Base-by-base conservation (phyloP, 2,888 invertebrate species). In the Epinotia brunnichana region DNA sequence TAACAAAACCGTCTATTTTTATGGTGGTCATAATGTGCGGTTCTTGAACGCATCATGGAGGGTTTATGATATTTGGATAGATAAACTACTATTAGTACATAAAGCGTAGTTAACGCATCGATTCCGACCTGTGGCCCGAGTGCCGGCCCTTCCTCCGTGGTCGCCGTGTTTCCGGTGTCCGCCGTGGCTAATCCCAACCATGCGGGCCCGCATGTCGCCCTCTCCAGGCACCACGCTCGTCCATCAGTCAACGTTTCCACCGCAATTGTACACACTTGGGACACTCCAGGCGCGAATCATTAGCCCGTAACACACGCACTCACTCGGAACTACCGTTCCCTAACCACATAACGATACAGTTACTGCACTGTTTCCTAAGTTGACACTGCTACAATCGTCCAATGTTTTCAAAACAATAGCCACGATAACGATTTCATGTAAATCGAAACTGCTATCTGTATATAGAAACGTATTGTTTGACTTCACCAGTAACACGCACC, bases 391-490 rank as follows among this genome's bases (percentile, higher is more conserved):
- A 82, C 82, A 81, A 84, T 64, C 85, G 85, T 85, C 82, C 80
- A 84, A 87, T 90, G 87, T 91, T 91, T 87, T 89, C 81, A 85
- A 90, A 90, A 91, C 90, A 90, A 89, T 85, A 83, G 82, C 78
- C 75, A 76, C 77, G 75, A 77, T 78, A 78, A 80, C 77, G 81
- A 76, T 81, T 82, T 80, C 77, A 81, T 81, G 81, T 78, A 82
- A 83, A 84, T 82, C 78, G 77, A 77, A 77, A 53, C 67, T 53
- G 51, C 61, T 69, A 61, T 75, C 68, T 17, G 17, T 54, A 57
- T 68, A 62, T 48, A 39, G 63, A 63, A 48, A 21, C 10, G 21
- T 41, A 24, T 69, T 76, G 77, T 69, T 66, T 69, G 57, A 69
- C 68, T 77, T 74, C 75, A 74, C 72, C 71, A 69, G 71, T 68